Evolutionary conservation across 2,113 vertebrate genomes (phyloP), one percentile per base, ranked within the genome.

Genomic region (Microtus oregoni): DNA sequence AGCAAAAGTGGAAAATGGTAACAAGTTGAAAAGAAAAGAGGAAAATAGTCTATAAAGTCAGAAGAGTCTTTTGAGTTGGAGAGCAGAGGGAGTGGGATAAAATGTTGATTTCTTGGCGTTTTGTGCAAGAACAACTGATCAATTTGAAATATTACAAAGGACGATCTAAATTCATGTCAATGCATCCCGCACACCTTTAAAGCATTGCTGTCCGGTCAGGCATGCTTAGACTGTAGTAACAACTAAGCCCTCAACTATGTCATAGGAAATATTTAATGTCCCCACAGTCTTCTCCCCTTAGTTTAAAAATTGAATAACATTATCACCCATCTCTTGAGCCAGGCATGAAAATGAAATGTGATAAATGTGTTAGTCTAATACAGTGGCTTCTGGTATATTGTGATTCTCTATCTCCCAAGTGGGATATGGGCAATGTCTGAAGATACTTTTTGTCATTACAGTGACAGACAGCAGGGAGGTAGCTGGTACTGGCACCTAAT

Each of bases 281-380:
- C 11, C 38, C 44, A 89, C 38, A 50, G 61, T 73, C n/a, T 95
- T 35, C 22, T 88, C 58, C 38, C n/a, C 20, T 95, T 41, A 55
- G 72, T 92, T 86, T 78, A 83, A 79, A 85, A 76, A 44, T n/a
- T 6, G 19, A 7, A 41, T 75, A 75, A 93, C 26, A 68, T 22
- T 61, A 17, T 61, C 52, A 82, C 3, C 68, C 67, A 83, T 9
- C 7, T 26, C 17, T 17, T 61, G 78, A 88, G 14, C 11, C 55
- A 76, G 52, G 61, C 70, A 6, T 77, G 12, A 91, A 96, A 95
- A 95, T n/a, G 50, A 82, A 89, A 76, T 81, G 28, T 90, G 55
- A 30, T 47, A 65, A 81, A 72, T 15, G n/a, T 38, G 41, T 58
- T 91, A 32, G 3, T 91, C 35, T 67, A 55, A 11, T 58, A 76